Conservation (phyloP, 1,140 invertebrate genomes). For the Belonocnema kinseyi region DNA sequence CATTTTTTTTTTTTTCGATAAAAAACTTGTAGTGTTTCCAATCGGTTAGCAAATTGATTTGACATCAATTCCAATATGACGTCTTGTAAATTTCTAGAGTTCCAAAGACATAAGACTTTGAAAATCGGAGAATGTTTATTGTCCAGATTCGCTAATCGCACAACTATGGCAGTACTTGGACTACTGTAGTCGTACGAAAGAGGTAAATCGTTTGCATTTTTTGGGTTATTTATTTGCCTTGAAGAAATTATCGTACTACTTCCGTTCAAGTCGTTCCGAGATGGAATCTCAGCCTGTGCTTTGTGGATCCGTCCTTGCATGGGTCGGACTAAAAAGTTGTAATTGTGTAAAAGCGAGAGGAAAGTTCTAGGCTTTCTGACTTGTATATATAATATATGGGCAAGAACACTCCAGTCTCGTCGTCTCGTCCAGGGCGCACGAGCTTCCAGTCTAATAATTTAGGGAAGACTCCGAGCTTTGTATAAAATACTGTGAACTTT, state of each 20-base stretch:
- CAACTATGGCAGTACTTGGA: constrained; percentile 1
- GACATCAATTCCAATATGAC: not conserved
- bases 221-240: not conserved
- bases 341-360: constrained; percentile 15
- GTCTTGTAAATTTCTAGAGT: constrained; percentile 12
- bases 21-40: constrained; percentile 13
- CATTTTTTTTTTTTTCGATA: constrained; percentile 32
- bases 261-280: constrained; percentile 15
- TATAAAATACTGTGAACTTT: constrained; percentile 47
- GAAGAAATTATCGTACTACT: not conserved
- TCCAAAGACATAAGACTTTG: not conserved
- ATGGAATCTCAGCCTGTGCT: constrained; percentile 23
- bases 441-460: constrained; percentile 52
- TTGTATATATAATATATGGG: constrained; percentile 30
- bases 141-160: not conserved
- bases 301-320: not conserved
- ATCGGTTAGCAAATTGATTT: not conserved
- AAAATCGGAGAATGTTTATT: constrained; percentile 4
- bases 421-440: constrained; percentile 31
- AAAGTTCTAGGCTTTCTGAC: constrained; percentile 8
- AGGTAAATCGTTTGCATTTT: constrained; percentile 6
- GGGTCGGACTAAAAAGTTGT: not conserved
- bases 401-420: not conserved
- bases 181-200: constrained; percentile 16
- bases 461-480: constrained; percentile 50